Base-by-base conservation (phyloP, 2,888 invertebrate genomes). In the Punctoribates punctum region DNA sequence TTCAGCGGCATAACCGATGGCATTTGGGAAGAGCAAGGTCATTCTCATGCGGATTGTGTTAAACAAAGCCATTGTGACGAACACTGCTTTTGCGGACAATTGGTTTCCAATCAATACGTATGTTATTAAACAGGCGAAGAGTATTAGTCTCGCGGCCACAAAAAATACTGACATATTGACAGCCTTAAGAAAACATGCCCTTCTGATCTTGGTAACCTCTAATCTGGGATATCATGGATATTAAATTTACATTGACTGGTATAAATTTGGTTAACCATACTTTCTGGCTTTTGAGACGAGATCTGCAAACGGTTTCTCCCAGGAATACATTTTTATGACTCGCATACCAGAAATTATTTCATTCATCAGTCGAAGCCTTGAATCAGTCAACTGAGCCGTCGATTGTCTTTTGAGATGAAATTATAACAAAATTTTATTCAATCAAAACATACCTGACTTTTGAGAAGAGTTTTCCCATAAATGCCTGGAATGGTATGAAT, bases 261-360 rank as follows among this genome's bases (percentile, higher is more conserved):
- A n/a, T n/a, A n/a, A n/a, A n/a, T n/a, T 34, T 34, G 3, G 34
- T 34, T 34, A 34, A 8, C 34, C 34, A 27, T 29, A 62, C 62
- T 29, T 62, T 57, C 57, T 57, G n/a, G 57, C 57, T 13, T 57
- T 25, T 15, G 57, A 13, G 15, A 57, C 57, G 17, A 57, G 25
- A 5, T 20, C 57, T 6, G 57, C 27, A 15, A 62, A 62, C 15
- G 72, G 42, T 42, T 23, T 17, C 15, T 96, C 96, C 87, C 96
- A 96, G 5, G 94, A 92, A 83, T 95, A 96, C 94, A 96, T 95
- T 87, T 96, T 96, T 79, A 96, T 92, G 4, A 95, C 93, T 86
- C 94, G 90, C 85, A 97, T 94, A 73, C 95, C 96, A 77, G 88
- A 88, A 79, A 97, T 90, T 81, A 97, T 90, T 87, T 97, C 96